These are phyloP conservation scores for Oncorhynchus nerka DNA, from an alignment of 2,113 vertebrate species.

Conservation along the genomic window DNA sequence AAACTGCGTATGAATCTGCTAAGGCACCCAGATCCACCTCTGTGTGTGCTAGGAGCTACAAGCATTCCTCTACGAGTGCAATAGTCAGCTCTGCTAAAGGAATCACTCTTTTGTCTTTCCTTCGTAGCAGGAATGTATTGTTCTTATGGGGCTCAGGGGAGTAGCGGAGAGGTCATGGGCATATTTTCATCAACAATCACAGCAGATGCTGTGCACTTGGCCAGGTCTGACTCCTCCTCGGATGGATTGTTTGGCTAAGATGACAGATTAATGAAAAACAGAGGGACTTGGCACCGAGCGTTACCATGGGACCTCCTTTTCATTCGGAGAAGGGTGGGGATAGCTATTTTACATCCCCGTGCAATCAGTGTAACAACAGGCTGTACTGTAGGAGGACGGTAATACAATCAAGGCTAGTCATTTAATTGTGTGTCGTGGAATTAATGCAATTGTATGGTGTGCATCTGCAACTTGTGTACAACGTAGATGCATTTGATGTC, in stretches of 20 bases:
- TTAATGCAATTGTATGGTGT: too few species aligned
- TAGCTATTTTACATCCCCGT: neutral
- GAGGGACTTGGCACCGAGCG: slow-evolving; percentile 1
- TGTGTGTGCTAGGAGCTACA: neutral
- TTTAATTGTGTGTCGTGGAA: neutral
- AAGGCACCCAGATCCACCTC: too few species aligned
- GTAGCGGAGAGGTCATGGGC: slow-evolving; percentile 15
- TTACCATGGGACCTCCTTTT: neutral
- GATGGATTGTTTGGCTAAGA: slow-evolving; percentile 14
- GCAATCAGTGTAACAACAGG: neutral
- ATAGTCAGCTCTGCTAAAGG: slow-evolving; percentile 29
- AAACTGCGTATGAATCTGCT: neutral
- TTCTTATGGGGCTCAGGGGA: slow-evolving; percentile 18
- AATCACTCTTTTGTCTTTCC: slow-evolving; percentile 16
- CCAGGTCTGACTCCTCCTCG: neutral
- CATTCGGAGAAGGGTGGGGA: slow-evolving; percentile 3
- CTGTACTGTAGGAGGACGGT: neutral
- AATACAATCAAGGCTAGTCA: neutral
- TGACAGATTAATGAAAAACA: slow-evolving; percentile 18
- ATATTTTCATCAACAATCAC: slow-evolving; percentile 31
- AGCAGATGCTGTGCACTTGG: slow-evolving; percentile 19
- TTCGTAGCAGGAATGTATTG: slow-evolving; percentile 15
- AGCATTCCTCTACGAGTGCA: slow-evolving; percentile 20
- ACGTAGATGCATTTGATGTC: neutral
- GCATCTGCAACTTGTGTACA: too few species aligned